Evolutionary conservation across 2,888 invertebrate species (phyloP), one percentile per base, ranked within the genome.

Genomic region (Balanococcus diminutus): DNA sequence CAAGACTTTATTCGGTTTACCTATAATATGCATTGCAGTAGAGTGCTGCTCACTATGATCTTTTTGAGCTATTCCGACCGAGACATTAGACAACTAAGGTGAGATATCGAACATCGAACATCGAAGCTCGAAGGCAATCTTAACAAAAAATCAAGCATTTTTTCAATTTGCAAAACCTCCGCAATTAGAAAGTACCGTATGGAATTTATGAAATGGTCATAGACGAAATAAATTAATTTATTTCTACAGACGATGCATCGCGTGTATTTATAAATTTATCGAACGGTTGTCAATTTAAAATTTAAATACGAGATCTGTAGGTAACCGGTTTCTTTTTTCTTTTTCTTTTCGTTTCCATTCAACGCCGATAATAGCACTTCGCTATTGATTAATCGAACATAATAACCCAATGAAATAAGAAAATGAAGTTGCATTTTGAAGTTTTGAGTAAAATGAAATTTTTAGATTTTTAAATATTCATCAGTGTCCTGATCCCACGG

Each of bases 41-140:
- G 36, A 36, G 4, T 19, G n/a, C n/a, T n/a, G n/a, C n/a, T n/a
- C 51, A 51, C 19, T 51, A 19, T 67, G 25, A 67, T 67, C 61
- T 67, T 67, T n/a, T 67, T 28, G 61, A 67, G 61, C 28, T 67
- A 28, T 28, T 14, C 28, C 61, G 61, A 67, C 61, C 61, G 61
- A 67, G 61, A 67, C 61, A 67, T 67, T 67, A 67, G 14, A 67
- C 61, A 67, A n/a, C n/a, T n/a, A n/a, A 67, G 61, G 61, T 67
- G 25, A 67, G 8, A 67, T 25, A 67, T 67, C 25, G 56, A 56
- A 56, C n/a, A n/a, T n/a, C n/a, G n/a, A n/a, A n/a, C n/a, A n/a
- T n/a, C n/a, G n/a, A n/a, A n/a, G n/a, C n/a, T 19, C 19, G 19
- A 22, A 22, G 22, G 56, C 14, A 28, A 19, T 5, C 19, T 19